Evolutionary conservation across 2,797 vertebrate species (phyloP), one percentile per base, ranked within the genome.

Genomic region (Bradypus variegatus): DNA sequence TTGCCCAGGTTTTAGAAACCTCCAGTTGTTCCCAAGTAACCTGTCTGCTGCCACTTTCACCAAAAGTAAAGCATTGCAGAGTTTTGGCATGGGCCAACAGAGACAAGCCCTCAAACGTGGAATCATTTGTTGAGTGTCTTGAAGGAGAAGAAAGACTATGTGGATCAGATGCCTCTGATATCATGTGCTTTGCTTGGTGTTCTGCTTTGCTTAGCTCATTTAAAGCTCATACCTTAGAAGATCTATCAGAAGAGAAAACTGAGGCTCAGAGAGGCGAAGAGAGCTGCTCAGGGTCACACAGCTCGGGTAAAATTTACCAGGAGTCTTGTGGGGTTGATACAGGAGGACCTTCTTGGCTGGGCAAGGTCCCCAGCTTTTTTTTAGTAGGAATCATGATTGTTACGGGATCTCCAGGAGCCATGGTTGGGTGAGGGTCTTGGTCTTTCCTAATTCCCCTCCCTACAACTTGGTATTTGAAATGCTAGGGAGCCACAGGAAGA

Each of bases 101-200:
- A 64, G 60, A 62, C 21, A 2, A 18, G 9, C 2, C 7, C 65
- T 41, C 58, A 6, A 27, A 8, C 0, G 0, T 1, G 33, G n/a
- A 2, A 1, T 36, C 10, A 5, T n/a, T 10, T 25, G 21, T 36
- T 21, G 41, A 77, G 33, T 9, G 13, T 29, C 31, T 19, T 55
- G 7, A 62, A 33, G 64, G 38, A 23, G 41, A 38, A 13, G 58
- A 53, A 25, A 53, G 36, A 31, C 50, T 2, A 2, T 1, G 3
- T 29, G 55, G 69, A 4, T n/a, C 9, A 48, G 55, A 70, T 4
- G 55, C 38, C 78, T 58, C 67, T 7, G 6, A n/a, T 0, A 18
- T 6, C 50, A 6, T 2, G 16, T 8, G 38, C 33, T 76, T 45
- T 76, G 80, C 4, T 31, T 27, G 33, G n/a, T 15, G 18, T 11